phyloP scores from a whole-genome alignment of 2,113 vertebrate species.

The Myotis davidii region DNA sequence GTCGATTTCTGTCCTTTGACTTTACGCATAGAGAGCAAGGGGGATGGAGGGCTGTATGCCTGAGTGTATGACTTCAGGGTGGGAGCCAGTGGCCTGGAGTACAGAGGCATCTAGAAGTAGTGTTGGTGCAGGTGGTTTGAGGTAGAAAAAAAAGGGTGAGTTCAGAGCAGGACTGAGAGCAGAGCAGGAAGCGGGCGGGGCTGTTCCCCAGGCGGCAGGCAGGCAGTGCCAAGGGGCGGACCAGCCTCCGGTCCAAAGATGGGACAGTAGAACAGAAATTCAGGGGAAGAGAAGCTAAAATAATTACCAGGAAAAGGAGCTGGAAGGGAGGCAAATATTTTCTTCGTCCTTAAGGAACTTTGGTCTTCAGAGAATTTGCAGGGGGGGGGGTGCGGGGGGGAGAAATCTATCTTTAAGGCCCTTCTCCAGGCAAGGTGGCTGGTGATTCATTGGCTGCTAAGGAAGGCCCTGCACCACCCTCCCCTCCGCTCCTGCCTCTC shows the following conservation, averaged over 20 bases:
- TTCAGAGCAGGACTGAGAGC: constrained; percentile 40
- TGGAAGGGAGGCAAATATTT: constrained; percentile 59
- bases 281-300: constrained; percentile 65
- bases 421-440: constrained; percentile 43
- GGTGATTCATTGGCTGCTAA: constrained; percentile 39
- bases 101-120: constrained; percentile 28
- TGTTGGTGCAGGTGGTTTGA: constrained; percentile 66
- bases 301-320: constrained; percentile 70
- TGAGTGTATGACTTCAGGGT: background rate
- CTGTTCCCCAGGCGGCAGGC: constrained; percentile 31
- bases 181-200: constrained; percentile 74
- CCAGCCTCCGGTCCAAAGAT: constrained; percentile 18
- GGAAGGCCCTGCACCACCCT: constrained; percentile 43
- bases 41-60: background rate
- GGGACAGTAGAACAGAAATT: constrained; percentile 69
- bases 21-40: background rate
- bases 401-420: constrained; percentile 41
- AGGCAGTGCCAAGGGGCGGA: constrained; percentile 59
- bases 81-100: constrained; percentile 4
- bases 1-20: background rate
- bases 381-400: too few relatives aligned
- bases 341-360: constrained; percentile 66
- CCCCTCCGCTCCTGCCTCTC: constrained; percentile 35
- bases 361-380: constrained; percentile 76
- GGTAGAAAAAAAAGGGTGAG: background rate